Evolutionary conservation across 2,797 vertebrate species (phyloP), one percentile per base, ranked within the genome.

Genomic region (Pelobates cultripes): DNA sequence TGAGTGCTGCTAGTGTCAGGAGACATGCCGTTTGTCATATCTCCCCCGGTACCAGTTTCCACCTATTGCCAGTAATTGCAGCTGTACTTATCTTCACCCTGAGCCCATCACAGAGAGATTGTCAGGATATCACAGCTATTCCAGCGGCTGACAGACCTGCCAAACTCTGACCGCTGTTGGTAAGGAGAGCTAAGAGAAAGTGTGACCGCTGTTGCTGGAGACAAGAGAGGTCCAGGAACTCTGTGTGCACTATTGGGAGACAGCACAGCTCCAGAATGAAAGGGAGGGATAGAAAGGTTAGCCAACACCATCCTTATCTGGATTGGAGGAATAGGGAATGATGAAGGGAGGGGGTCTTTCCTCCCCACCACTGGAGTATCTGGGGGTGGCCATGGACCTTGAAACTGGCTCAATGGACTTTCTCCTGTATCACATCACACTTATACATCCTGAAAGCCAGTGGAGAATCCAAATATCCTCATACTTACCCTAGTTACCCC

Each of bases 311-410:
- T 64, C 14, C 8, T 47, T 28, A 47, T 73, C 47, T 70, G 70
- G 75, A 83, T 83, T 83, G 81, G 81, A 79, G 76, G 81, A 83
- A 79, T 79, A 83, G 3, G 7, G 51, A 74, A 75, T 83, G 53
- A 69, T 28, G 72, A 43, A 47, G 61, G 76, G 71, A 70, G 81
- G 81, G 77, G 72, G 76, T 70, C 77, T 75, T 43, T 70, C 42
- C 66, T 79, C 41, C 77, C 73, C 76, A 83, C 81, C 77, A 83
- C 70, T 83, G 81, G 66, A 79, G 81, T 76, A 71, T 47, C 77
- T 83, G 72, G 77, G 81, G 81, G 71, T 79, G 81, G 81, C 55
- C 63, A 79, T 83, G 77, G 77, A 79, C 77, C 81, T 83, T 83
- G 76, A 83, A 83, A 83, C 81, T 75, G 66, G 4, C 70, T 83